phyloP scores from a whole-genome alignment of 1,140 invertebrate genomes.

The Brachionus rotundiformis region DNA sequence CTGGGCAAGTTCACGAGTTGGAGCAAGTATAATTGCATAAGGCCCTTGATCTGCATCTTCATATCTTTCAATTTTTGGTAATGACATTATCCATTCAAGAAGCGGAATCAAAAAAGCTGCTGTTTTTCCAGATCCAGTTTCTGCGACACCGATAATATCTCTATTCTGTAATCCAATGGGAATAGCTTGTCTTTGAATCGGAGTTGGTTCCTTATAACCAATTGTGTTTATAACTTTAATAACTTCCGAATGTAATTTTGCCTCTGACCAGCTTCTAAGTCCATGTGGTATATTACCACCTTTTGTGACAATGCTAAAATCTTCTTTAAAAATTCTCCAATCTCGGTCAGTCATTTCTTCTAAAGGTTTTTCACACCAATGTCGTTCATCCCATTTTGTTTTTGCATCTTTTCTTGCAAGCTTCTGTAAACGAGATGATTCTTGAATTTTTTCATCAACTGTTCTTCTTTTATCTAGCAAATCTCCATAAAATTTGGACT shows the following conservation, averaged over 20 bases:
- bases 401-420: constrained; percentile 94
- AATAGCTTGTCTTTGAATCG: constrained; percentile 98
- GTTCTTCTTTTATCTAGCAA: constrained; percentile 89
- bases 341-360: constrained; percentile 98
- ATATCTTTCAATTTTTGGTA: constrained; percentile 86
- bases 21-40: constrained; percentile 97
- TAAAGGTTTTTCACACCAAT: constrained; percentile 92
- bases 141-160: constrained; percentile 98
- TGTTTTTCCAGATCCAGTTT: constrained; percentile 97
- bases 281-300: constrained; percentile 95
- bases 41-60: constrained; percentile 88
- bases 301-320: constrained; percentile 98
- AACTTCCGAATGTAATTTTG: too few relatives aligned
- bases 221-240: constrained; percentile 91
- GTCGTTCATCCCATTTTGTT: constrained; percentile 96
- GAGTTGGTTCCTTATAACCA: constrained; percentile 95
- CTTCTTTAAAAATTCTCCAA: constrained; percentile 99
- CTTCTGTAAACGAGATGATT: constrained; percentile 88
- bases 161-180: constrained; percentile 96
- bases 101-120: constrained; percentile 95
- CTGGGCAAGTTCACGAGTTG: constrained; percentile 96
- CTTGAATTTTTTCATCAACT: constrained; percentile 94
- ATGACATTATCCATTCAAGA: constrained; percentile 93
- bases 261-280: constrained; percentile 71
- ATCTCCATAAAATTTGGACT: constrained; percentile 96